These are phyloP conservation scores for Valencia hispanica DNA, from an alignment of 2,797 vertebrate genomes.

Conservation along the genomic window DNA sequence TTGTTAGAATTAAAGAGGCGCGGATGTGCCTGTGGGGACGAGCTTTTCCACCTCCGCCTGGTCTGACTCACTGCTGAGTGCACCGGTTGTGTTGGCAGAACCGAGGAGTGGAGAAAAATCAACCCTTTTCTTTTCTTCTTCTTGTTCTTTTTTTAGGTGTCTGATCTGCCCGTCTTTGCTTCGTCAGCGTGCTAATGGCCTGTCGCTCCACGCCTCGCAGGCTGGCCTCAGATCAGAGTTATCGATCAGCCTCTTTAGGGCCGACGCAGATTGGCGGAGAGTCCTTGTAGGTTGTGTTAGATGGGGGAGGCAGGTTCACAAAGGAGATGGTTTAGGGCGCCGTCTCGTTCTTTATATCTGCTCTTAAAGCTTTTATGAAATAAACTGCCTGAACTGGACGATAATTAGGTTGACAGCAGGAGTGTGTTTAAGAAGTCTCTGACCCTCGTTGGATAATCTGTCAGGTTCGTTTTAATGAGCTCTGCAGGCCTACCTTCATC, in stretches of 20 bases:
- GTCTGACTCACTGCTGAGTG: slow-evolving; percentile 21
- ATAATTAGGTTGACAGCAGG: background rate
- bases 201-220: background rate
- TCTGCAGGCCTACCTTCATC: background rate
- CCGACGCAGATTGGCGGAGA: background rate
- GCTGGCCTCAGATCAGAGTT: slow-evolving; percentile 13
- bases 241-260: slow-evolving; percentile 23
- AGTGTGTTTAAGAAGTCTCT: slow-evolving; percentile 1
- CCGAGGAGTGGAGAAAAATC: background rate
- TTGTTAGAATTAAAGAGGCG: background rate
- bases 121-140: slow-evolving; percentile 2
- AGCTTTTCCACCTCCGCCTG: slow-evolving; percentile 19
- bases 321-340: background rate
- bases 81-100: background rate
- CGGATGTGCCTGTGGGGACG: slow-evolving; percentile 6
- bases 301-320: background rate
- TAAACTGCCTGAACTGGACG: background rate
- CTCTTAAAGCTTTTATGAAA: background rate
- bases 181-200: slow-evolving; percentile 16
- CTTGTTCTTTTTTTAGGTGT: slow-evolving; percentile 15
- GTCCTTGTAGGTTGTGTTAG: background rate
- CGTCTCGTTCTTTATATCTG: background rate
- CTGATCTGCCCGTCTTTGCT: slow-evolving; percentile 30
- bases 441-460: background rate
- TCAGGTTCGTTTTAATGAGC: background rate